Conservation (phyloP, 2,888 invertebrate species). For the Epirrhoe alternata region DNA sequence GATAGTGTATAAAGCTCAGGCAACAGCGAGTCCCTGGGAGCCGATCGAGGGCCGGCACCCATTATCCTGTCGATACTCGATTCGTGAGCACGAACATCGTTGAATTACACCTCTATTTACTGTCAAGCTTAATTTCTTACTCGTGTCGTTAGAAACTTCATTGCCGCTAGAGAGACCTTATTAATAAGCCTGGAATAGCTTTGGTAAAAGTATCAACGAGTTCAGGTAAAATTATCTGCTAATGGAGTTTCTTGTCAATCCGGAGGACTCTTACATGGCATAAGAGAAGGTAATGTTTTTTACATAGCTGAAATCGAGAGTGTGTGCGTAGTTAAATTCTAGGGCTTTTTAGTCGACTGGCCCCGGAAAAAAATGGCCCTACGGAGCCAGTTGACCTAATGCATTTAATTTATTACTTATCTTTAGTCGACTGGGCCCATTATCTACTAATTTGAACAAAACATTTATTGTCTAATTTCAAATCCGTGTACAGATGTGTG, state of each 20-base stretch:
- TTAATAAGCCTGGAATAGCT: conserved; percentile 10
- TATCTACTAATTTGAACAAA: too few species aligned
- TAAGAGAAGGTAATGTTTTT: too few species aligned
- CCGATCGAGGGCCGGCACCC: conserved; percentile 57
- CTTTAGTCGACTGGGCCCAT: too few species aligned
- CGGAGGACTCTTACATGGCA: too few species aligned
- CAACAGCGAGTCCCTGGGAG: conserved; percentile 58
- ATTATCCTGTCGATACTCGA: conserved; percentile 82
- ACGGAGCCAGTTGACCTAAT: too few species aligned
- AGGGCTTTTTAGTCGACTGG: too few species aligned
- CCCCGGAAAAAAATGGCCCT: too few species aligned
- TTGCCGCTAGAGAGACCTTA: conserved; percentile 46
- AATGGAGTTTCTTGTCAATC: background rate
- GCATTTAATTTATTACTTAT: too few species aligned
- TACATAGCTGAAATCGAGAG: too few species aligned
- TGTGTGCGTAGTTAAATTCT: too few species aligned
- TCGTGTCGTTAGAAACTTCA: conserved; percentile 78
- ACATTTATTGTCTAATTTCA: too few species aligned
- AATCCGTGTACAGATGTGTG: too few species aligned
- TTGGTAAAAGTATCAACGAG: background rate
- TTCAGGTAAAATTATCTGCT: background rate
- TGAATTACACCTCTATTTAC: conserved; percentile 82
- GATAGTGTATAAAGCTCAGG: conserved; percentile 47
- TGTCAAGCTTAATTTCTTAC: conserved; percentile 81
- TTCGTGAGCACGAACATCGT: conserved; percentile 82